Base-by-base conservation (phyloP, 2,888 invertebrate species). In the Pherbina coryleti region DNA sequence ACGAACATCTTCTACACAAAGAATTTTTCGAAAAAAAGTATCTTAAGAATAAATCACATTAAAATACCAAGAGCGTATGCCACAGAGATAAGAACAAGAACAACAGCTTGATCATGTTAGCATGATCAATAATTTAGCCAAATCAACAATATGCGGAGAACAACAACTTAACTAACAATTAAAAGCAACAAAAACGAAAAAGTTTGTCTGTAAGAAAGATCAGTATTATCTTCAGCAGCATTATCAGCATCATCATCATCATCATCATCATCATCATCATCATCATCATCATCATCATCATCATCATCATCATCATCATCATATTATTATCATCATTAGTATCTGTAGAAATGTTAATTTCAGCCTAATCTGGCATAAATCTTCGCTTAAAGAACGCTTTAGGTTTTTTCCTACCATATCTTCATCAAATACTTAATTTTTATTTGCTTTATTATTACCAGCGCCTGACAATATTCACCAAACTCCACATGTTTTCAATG, bases 341-440 rank as follows among this genome's bases (percentile, higher is more conserved):
- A 72, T 75, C 53, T 55, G 53, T 37, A 44, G 4, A 34, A 75
- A 67, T 75, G 66, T 66, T 67, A 67, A 75, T 75, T 75, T 67
- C 9, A 22, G 22, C 14, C 66, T 75, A 75, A 75, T 75, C 75
- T 75, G 25, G 25, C 37, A 53, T 34, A 75, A 75, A 75, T 67
- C 75, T 75, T 5, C 28, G 37, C 44, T 67, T 37, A 53, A 75
- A 19, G 9, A 34, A 37, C 67, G 34, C 53, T 75, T 62, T 7
- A 62, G 37, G 44, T 62, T 17, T 55, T 3, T 71, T 71, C 3
- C 3, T 9, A 51, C 60, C 57, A 37, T 74, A 74, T 74, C 74
- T 74, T 64, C 74, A 74, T 74, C 74, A 74, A 64, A 66, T 62
- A 74, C 53, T 66, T 67, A 66, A 55, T 55, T 37, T 66, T 67